phyloP scores from a whole-genome alignment of 2,888 invertebrate genomes.

The Chalcosyrphus nemorum region DNA sequence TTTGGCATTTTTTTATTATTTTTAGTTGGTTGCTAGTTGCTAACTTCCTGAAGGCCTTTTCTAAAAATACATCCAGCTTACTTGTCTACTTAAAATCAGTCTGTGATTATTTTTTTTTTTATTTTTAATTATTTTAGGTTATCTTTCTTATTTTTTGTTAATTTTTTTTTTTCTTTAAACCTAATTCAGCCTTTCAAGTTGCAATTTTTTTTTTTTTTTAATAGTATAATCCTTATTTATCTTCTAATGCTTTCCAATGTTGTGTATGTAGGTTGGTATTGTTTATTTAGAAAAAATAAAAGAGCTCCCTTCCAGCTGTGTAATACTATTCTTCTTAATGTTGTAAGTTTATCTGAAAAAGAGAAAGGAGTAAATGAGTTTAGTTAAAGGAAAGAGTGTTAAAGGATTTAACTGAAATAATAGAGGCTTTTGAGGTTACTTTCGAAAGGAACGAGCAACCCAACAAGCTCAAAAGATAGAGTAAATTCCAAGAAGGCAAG shows the following conservation, averaged over 20 bases:
- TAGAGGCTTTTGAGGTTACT: too few relatives aligned
- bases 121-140: constrained; percentile 57
- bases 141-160: constrained; percentile 45
- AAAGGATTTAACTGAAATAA: too few relatives aligned
- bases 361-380: background rate
- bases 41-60: background rate
- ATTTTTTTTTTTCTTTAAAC: constrained; percentile 71
- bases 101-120: constrained; percentile 71
- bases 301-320: constrained; percentile 52
- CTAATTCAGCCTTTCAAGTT: constrained; percentile 74
- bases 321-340: constrained; percentile 44
- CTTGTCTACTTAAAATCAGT: constrained; percentile 75
- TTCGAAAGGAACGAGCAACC: too few relatives aligned
- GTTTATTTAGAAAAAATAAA: constrained; percentile 13
- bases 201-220: constrained; percentile 49
- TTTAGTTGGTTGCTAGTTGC: constrained; percentile 39
- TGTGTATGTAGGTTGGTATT: constrained; percentile 17
- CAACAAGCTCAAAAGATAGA: too few relatives aligned
- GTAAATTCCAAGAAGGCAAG: too few relatives aligned
- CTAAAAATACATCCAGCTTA: constrained; percentile 39
- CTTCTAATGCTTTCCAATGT: constrained; percentile 63
- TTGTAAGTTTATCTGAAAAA: constrained; percentile 54
- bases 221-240: constrained; percentile 66
- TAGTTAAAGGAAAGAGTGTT: background rate
- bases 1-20: constrained; percentile 64